Evolutionary conservation across 2,888 invertebrate genomes (phyloP), one percentile per base, ranked within the genome.

Genomic region (Caenorhabditis panamensis): DNA sequence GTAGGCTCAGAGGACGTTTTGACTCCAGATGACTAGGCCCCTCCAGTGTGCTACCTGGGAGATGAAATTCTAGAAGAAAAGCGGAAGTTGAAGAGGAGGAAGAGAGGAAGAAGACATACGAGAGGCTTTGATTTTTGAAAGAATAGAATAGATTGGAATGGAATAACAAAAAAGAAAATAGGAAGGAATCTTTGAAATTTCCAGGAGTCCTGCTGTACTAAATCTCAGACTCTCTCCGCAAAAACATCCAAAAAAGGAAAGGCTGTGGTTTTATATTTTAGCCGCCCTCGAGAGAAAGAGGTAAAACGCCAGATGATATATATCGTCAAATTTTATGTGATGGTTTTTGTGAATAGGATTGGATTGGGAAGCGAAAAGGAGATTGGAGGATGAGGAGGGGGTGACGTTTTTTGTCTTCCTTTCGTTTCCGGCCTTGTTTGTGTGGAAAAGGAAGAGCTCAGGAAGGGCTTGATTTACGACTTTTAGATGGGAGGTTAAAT

Each of bases 11-110:
- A 75, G 75, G 75, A 75, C 75, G 75, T 64, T 69, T 37, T 41
- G 64, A 54, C 73, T 72, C 66, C 78, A 69, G 66, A 75, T 67
- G 68, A 72, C 67, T 58, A 68, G 79, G 71, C 64, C 68, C 69
- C 75, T 75, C 75, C 75, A 75, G 75, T 61, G 75, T 75, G 72
- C 64, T 72, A 66, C 75, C 75, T 75, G 8, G 54, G 73, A 72
- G 49, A 64, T 66, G 75, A 54, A 64, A 51, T 61, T 66, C 61
- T 53, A 75, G 66, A 58, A 4, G 18, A 9, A 18, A 36, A 41
- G 54, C 37, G 41, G 59, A 49, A 26, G 31, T 51, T 24, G 37
- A 62, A 56, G 24, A 37, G 36, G 47, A 51, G 31, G 31, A 31
- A 31, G 31, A 31, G 31, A n/a, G n/a, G 13, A 24, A 53, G 47